A percentile compares a stretch with the other conserved stretches of the same genome.
These are phyloP conservation scores for Redunca redunca DNA, from an alignment of 2,113 vertebrate genomes.

Conservation along the genomic window DNA sequence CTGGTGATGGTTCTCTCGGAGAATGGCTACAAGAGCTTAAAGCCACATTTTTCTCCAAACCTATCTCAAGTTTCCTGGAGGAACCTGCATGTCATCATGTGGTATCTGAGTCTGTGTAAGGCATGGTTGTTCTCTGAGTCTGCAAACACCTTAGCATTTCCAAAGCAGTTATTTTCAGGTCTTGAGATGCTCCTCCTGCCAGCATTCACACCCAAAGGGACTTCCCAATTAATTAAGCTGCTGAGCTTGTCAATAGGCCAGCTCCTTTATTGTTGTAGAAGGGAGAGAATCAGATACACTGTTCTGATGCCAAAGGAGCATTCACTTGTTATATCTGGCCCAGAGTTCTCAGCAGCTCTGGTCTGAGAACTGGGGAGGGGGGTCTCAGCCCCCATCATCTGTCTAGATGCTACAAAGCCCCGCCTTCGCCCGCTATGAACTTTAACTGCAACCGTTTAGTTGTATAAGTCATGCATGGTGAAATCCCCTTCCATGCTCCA, in stretches of 20 bases:
- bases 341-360: neutral
- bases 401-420: neutral
- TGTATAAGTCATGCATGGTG: neutral
- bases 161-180: constrained; percentile 12
- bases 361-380: neutral
- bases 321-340: neutral
- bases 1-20: neutral
- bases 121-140: neutral
- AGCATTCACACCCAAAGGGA: neutral
- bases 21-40: neutral
- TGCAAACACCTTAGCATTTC: neutral
- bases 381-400: neutral
- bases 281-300: neutral
- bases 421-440: neutral
- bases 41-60: neutral
- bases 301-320: neutral
- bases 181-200: neutral
- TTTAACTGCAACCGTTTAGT: neutral
- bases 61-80: neutral
- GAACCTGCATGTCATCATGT: neutral
- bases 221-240: constrained; percentile 4
- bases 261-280: neutral
- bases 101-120: neutral
- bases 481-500: neutral
- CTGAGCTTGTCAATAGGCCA: neutral